Percentiles rank a stretch among this genome's conserved stretches.
phyloP scores from a whole-genome alignment of 2,797 vertebrate genomes.

The Trachops cirrhosus region DNA sequence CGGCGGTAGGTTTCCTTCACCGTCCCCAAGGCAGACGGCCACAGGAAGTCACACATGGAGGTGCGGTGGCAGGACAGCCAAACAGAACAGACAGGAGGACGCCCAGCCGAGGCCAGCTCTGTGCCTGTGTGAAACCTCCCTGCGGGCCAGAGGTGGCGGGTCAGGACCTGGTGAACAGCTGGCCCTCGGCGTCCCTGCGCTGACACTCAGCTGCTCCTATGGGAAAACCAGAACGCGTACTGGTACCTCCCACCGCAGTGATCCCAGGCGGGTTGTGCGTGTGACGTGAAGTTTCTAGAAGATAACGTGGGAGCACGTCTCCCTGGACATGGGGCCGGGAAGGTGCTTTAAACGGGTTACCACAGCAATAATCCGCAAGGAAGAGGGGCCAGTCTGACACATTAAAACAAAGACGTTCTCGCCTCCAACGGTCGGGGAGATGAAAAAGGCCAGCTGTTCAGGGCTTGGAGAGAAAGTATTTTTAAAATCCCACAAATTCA shows the following conservation, averaged over 20 bases:
- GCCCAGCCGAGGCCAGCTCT: no score
- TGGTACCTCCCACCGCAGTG: background rate
- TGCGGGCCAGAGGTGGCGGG: background rate
- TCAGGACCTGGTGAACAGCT: no score
- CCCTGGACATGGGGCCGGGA: background rate
- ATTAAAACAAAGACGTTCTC: background rate
- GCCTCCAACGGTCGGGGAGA: background rate
- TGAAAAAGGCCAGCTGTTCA: background rate
- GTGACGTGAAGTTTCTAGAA: background rate
- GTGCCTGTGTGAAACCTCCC: background rate
- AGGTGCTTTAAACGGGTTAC: background rate
- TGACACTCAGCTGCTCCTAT: background rate
- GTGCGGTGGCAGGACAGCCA: no score
- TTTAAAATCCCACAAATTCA: background rate
- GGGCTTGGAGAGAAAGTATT: background rate
- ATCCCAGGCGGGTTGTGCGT: background rate
- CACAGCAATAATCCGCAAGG: background rate
- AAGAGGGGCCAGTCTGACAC: background rate
- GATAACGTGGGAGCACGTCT: background rate
- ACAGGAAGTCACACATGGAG: background rate
- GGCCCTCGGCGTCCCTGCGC: background rate
- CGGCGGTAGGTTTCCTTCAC: no score
- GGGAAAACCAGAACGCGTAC: background rate
- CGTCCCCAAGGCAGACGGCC: no score
- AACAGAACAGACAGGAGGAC: background rate